Evolutionary conservation across 2,888 invertebrate genomes (phyloP).

Genomic region (Drosophila recens): DNA sequence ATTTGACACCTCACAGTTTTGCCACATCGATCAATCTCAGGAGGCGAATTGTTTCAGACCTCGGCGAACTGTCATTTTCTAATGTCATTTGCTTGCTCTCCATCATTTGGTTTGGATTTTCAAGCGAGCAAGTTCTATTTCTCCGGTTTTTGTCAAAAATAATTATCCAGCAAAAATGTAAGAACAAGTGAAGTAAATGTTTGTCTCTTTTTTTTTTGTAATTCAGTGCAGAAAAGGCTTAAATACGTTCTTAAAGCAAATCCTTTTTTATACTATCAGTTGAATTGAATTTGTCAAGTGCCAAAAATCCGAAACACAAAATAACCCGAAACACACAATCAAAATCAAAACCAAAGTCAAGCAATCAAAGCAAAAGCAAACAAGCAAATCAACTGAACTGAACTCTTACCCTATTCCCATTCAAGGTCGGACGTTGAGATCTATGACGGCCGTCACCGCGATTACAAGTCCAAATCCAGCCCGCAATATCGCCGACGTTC

Average conservation of each 20-base stretch:
- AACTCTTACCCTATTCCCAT: constrained; percentile 64
- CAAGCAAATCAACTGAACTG: constrained; percentile 34
- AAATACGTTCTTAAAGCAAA: constrained; percentile 1
- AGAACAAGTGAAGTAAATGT: constrained; percentile 27
- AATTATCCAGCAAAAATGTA: constrained; percentile 49
- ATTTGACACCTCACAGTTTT: constrained; percentile 7
- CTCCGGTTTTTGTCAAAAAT: constrained; percentile 23
- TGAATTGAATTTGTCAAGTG: constrained; percentile 40
- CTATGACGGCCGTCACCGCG: constrained; percentile 88
- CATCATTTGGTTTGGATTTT: constrained; percentile 48
- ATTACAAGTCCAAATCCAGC: constrained; percentile 86
- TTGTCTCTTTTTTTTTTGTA: constrained; percentile 9
- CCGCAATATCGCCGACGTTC: constrained; percentile 43
- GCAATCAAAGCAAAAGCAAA: constrained; percentile 29
- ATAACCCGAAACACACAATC: constrained; percentile 39
- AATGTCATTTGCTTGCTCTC: background rate
- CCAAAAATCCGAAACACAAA: constrained; percentile 43
- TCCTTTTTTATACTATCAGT: constrained; percentile 17
- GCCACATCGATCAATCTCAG: constrained; percentile 28
- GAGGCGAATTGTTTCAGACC: constrained; percentile 34
- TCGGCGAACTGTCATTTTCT: constrained; percentile 48
- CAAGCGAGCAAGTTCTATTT: constrained; percentile 45
- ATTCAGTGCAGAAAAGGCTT: constrained; percentile 15
- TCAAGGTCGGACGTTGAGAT: constrained; percentile 87
- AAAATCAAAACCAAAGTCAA: constrained; percentile 36